Base-by-base conservation (phyloP, 2,113 vertebrate genomes). In the Oncorhynchus tshawytscha region DNA sequence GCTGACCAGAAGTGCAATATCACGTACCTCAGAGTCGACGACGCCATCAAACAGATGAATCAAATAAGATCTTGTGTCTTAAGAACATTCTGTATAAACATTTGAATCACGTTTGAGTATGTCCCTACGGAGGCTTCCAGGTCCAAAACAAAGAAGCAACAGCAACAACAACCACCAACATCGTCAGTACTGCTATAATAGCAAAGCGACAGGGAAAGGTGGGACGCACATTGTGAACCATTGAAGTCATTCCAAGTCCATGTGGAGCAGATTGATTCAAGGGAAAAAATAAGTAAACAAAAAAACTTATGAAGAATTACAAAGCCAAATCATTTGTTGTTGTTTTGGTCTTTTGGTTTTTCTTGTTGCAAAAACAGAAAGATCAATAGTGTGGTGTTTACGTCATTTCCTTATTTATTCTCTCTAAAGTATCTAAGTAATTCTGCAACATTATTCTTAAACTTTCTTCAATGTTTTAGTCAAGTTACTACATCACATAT, bases 371-470 rank as follows among this genome's bases (percentile, higher is more conserved):
- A 66, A 71, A 45, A 45, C 29, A 77, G 68, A 79, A 64, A 72
- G 16, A 25, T 24, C 8, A 8, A 67, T 74, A 31, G n/a, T 16
- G n/a, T 27, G 59, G 80, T 64, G 34, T 66, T 66, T 13, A 8
- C 76, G 79, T 86, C 83, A 71, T 69, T 2, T 76, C 69, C 78
- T 71, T 96, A 95, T 96, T 96, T 96, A 95, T 95, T 95, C 92
- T 81, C 75, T 71, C 71, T 70, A 74, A 72, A 62, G 31, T 68
- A 68, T 39, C 15, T 39, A 18, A 68, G 51, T 45, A 13, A 6
- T 27, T 54, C 69, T 71, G 48, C 24, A 70, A 70, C 67, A 18
- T 29, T 29, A 22, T 68, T 34, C 31, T 66, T 25, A 3, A 20
- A 18, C 25, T 13, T 39, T 20, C 67, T 60, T 24, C 57, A 4